Base-by-base conservation (phyloP, 2,888 invertebrate genomes). In the Xylocampa areola region DNA sequence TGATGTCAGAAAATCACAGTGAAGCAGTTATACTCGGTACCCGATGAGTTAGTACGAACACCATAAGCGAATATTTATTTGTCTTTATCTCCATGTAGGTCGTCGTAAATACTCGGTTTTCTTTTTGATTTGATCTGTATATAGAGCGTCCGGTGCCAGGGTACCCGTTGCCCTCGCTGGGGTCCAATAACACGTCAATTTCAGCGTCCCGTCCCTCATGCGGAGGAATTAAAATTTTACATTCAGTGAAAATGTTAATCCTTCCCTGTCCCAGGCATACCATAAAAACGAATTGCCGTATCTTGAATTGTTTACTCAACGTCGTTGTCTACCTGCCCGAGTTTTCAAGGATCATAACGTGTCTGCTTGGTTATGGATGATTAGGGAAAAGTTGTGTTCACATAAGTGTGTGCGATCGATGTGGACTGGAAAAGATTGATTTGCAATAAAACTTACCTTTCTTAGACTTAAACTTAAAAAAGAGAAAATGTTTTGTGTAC, bases 201-300 rank as follows among this genome's bases (percentile, higher is more conserved):
- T 85, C 79, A 80, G 74, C 80, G 69, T 72, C 72, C 80, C 81
- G 82, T 86, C 86, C 85, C 86, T 88, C 84, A 86, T 83, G 87
- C 84, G 74, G 72, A 81, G 77, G 88, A 89, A 91, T 91, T 90
- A 91, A 91, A 91, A 91, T 91, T 92, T 89, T 86, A 91, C 86
- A 88, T 89, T 74, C 86, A 88, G 84, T 84, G 86, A 87, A 90
- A 90, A 91, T 88, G 86, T 89, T 91, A 91, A 91, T 90, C 89
- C 87, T 86, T 88, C 79, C 79, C 81, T 80, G 86, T 89, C 89
- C 90, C 90, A 81, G 79, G 84, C 77, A 84, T 79, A 81, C 84
- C 80, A 88, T 91, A 88, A 91, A 91, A 91, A 86, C 84, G 80
- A 88, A 90, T 90, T 87, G 84, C 81, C 73, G 84, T 85, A 87